phyloP scores from a whole-genome alignment of 2,113 vertebrate species.

The Sinocyclocheilus maitianheensis region DNA sequence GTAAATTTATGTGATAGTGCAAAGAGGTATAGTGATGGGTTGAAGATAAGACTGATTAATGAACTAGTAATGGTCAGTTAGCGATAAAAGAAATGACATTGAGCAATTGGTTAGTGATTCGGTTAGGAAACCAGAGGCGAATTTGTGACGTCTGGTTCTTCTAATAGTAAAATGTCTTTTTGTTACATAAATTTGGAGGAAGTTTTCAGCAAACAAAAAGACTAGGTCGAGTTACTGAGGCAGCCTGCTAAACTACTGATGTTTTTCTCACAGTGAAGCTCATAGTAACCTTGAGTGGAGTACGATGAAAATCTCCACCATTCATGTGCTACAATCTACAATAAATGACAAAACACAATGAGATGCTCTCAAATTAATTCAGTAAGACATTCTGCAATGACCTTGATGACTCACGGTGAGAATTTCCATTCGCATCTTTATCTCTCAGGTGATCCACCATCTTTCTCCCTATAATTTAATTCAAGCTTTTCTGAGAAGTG shows the following conservation, averaged over 20 bases:
- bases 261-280: neutral
- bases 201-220: neutral
- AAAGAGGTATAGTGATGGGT: no score
- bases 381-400: neutral
- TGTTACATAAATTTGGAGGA: neutral
- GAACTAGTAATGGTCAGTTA: no score
- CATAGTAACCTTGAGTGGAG: neutral
- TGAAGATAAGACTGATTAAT: no score
- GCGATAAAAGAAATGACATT: no score
- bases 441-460: neutral
- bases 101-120: no score
- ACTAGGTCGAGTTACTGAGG: neutral
- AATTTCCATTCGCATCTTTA: neutral
- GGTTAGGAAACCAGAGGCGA: no score
- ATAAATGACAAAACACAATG: neutral
- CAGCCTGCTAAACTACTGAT: neutral
- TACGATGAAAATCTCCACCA: neutral
- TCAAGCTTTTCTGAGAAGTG: conserved; percentile 1
- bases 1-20: no score
- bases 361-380: neutral
- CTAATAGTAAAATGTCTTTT: neutral
- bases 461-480: conserved; percentile 7
- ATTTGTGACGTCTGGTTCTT: neutral
- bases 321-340: neutral
- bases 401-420: neutral